phyloP scores from a whole-genome alignment of 2,888 invertebrate genomes.

The Oconnorella tubifera region DNA sequence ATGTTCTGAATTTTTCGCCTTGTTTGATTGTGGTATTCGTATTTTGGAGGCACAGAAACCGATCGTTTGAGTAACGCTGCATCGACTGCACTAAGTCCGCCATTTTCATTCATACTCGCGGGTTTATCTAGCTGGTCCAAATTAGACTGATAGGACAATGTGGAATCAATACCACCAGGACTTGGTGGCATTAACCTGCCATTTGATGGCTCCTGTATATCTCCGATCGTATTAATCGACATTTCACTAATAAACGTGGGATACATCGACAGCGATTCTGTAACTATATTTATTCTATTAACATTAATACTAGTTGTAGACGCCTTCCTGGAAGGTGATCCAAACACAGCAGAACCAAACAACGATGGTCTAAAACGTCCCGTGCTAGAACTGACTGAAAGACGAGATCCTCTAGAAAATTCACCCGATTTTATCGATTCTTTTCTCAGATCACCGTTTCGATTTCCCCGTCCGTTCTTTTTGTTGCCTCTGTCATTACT shows the following conservation, averaged over 20 bases:
- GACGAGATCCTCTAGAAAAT: not conserved
- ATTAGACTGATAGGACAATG: not conserved
- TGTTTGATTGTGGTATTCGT: not conserved
- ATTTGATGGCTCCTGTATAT: not conserved
- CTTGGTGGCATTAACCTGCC: not conserved
- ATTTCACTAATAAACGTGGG: conserved; percentile 28
- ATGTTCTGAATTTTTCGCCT: not conserved
- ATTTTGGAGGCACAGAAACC: conserved; percentile 7
- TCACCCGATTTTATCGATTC: not conserved
- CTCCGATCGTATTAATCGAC: conserved; percentile 21
- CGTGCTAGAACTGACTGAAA: not conserved
- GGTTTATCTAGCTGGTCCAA: conserved; percentile 3
- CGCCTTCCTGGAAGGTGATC: not conserved
- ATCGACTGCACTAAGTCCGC: not conserved
- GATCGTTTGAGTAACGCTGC: conserved; percentile 1
- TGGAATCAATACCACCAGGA: not conserved
- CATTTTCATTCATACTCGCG: not conserved
- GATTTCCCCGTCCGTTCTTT: not conserved
- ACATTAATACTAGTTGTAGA: not conserved
- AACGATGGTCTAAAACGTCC: conserved; percentile 1
- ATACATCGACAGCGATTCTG: conserved; percentile 26
- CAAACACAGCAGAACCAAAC: conserved; percentile 10
- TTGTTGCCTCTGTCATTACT: not conserved
- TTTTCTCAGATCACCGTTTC: not conserved
- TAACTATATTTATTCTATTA: conserved; percentile 26